Base-by-base conservation (phyloP, 2,888 invertebrate genomes). In the Catonia carolina region DNA sequence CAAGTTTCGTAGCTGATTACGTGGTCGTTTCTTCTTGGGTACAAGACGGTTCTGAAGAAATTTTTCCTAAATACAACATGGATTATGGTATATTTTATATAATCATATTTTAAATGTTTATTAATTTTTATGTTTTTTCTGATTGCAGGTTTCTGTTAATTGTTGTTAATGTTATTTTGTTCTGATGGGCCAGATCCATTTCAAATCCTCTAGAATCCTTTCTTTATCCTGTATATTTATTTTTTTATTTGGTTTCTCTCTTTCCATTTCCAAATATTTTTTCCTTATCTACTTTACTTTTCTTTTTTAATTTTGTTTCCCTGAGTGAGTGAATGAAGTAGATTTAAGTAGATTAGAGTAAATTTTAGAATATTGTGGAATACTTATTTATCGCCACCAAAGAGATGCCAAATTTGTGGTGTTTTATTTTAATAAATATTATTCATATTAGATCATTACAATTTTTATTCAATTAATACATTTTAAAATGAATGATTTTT, bases 1-100 rank as follows among this genome's bases (percentile, higher is more conserved):
- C 92, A 68, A 89, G 89, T 77, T 92, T 92, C 78, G 90, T 92
- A 66, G 88, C 89, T 69, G 92, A 93, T 77, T 92, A 88, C 75
- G 89, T 92, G 69, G 79, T 76, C 70, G 88, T 92, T 68, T 82
- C 83, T 67, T 86, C 89, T 67, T 93, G 92, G 92, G 80, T 89
- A 73, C 85, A 89, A 77, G 85, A 85, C 72, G 86, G 85, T 72
- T 80, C 78, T 67, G 78, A 76, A 65, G 79, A 82, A 70, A 61
- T 65, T 45, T 76, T 76, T 61, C 65, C 62, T 53, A 62, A 8
- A 27, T 4, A 27, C 27, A 27, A 58, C 60, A 56, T 50, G 53
- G 58, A 66, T 68, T 75, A 75, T 69, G 75, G 75, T 75, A 75
- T 69, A 6, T 8, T 37, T 49, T 36, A 47, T 27, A n/a, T n/a